phyloP scores from a whole-genome alignment of 2,113 vertebrate genomes.

The Litocranius walleri region DNA sequence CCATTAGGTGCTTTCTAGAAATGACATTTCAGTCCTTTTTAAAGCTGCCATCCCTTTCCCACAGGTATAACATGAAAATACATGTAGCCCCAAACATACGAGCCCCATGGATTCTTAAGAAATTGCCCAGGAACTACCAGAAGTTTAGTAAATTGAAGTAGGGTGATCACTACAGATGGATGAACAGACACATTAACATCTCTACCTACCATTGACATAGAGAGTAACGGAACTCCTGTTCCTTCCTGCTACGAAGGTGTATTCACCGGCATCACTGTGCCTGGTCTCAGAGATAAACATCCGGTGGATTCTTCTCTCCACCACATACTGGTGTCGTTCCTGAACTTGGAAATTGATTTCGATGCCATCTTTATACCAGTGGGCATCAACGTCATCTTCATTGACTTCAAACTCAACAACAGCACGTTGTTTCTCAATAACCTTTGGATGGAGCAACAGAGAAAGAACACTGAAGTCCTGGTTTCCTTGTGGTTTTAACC shows the following conservation, averaged over 20 bases:
- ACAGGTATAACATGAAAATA: neutral
- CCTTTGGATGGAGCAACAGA: slow-evolving; percentile 76
- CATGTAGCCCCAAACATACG: neutral
- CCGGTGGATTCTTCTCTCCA: slow-evolving; percentile 91
- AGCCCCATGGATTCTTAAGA: neutral
- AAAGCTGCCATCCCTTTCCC: neutral
- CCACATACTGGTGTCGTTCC: slow-evolving; percentile 88
- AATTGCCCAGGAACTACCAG: neutral
- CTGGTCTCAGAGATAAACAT: slow-evolving; percentile 93
- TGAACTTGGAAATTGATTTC: slow-evolving; percentile 92
- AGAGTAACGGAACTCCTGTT: slow-evolving; percentile 90
- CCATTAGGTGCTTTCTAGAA: neutral
- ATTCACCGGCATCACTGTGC: slow-evolving; percentile 93
- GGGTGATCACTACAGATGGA: neutral
- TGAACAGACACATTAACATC: neutral
- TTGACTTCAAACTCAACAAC: slow-evolving; percentile 97
- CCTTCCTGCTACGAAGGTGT: slow-evolving; percentile 93
- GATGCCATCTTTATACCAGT: slow-evolving; percentile 92
- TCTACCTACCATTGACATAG: slow-evolving; percentile 85
- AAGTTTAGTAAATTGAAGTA: neutral
- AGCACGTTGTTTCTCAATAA: slow-evolving; percentile 93
- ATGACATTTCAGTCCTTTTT: neutral
- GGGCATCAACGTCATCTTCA: slow-evolving; percentile 95
- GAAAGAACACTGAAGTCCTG: slow-evolving; percentile 15
- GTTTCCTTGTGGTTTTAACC: neutral